Percentiles rank a stretch among this genome's conserved stretches.
These are phyloP conservation scores for Leptodactylus fallax DNA, from an alignment of 2,797 vertebrate species.

Conservation along the genomic window DNA sequence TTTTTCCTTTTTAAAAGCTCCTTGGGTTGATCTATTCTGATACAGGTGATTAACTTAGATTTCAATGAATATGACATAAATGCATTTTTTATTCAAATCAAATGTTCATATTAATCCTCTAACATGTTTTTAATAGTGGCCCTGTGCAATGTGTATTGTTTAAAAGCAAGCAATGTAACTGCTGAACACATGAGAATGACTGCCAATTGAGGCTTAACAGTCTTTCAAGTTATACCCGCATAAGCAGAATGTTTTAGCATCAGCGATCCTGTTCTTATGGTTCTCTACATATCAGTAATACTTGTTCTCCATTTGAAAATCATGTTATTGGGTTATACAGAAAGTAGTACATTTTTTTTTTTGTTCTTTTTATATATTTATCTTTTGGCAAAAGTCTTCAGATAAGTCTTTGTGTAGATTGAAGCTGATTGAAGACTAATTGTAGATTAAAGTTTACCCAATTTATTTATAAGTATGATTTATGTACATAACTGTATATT, in stretches of 20 bases:
- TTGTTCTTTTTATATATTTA: too few species aligned
- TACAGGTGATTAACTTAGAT: background rate
- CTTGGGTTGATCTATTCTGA: too few species aligned
- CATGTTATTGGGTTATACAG: background rate
- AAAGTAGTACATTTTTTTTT: background rate
- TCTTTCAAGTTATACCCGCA: conserved; percentile 69
- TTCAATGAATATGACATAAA: background rate
- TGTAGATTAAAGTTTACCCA: too few species aligned
- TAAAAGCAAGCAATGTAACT: conserved; percentile 56
- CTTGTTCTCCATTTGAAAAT: conserved; percentile 28
- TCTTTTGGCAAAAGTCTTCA: background rate
- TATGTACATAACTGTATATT: too few species aligned
- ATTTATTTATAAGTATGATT: too few species aligned
- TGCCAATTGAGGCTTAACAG: conserved; percentile 72
- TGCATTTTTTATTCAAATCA: background rate
- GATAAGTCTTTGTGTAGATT: background rate
- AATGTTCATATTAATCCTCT: background rate
- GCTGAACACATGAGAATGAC: conserved; percentile 64
- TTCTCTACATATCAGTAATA: conserved; percentile 66
- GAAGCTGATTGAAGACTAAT: background rate
- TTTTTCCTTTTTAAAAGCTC: too few species aligned
- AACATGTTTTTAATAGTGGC: background rate
- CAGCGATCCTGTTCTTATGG: conserved; percentile 46
- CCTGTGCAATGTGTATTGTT: conserved; percentile 25
- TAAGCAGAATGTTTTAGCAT: conserved; percentile 61